These are phyloP conservation scores for Mormoops blainvillei DNA, from an alignment of 2,113 vertebrate genomes.

Conservation along the genomic window DNA sequence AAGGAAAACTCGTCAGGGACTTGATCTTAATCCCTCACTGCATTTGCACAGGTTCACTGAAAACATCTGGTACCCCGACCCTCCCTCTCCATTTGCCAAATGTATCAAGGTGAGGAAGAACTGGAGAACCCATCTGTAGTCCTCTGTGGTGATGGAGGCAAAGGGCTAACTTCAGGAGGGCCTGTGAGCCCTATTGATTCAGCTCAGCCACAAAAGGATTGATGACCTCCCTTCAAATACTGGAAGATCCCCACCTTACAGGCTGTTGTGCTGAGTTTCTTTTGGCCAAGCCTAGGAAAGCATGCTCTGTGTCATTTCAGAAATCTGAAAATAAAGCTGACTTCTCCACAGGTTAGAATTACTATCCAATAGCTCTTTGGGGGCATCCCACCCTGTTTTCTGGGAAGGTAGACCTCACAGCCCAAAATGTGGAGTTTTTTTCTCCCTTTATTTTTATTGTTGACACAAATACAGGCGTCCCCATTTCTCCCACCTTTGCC, in stretches of 20 bases:
- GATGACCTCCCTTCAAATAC: neutral
- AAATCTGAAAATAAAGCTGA: conserved; percentile 7
- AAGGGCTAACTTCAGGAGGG: neutral
- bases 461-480: no score
- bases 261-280: neutral
- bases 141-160: neutral
- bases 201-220: neutral
- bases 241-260: neutral
- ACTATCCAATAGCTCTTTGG: neutral
- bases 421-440: neutral
- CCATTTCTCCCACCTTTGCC: no score
- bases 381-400: neutral
- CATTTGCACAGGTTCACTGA: conserved; percentile 41
- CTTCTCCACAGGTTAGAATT: neutral
- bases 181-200: neutral
- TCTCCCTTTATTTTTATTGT: no score
- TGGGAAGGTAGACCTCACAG: neutral
- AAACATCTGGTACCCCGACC: conserved; percentile 38
- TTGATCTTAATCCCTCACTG: conserved; percentile 3
- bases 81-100: conserved; percentile 8
- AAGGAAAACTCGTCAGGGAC: conserved; percentile 64
- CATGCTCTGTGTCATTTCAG: neutral
- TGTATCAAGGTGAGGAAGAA: neutral
- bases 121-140: neutral
- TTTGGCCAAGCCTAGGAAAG: neutral